Evolutionary conservation across 1,140 invertebrate species (phyloP), one percentile per base, ranked within the genome.

Genomic region (Liolophura sinensis): DNA sequence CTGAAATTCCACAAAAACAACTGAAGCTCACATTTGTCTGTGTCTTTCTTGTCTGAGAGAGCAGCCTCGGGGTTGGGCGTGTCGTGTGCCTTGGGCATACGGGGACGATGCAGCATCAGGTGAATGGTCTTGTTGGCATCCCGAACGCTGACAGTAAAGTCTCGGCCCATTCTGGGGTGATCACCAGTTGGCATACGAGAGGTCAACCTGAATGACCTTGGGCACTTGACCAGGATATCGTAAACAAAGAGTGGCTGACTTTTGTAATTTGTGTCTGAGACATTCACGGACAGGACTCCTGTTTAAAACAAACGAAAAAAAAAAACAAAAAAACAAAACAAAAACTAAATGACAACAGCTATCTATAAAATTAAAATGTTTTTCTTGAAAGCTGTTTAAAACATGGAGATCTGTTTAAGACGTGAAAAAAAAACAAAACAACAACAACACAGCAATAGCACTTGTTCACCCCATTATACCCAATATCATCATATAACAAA

Each of bases 161-260:
- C 73, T 54, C 73, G 72, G 50, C 72, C 65, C 50, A 71, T 55
- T 25, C 65, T 60, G 22, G 55, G 48, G n/a, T 67, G 56, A 54
- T 79, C 77, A 5, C 70, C 66, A 31, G 65, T 73, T 9, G 75
- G 77, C 25, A 76, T 25, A 60, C 61, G 55, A 65, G 77, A 79
- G 20, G 60, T 60, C 22, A 79, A 31, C 58, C 68, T 55, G 60
- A 79, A 79, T 25, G 18, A 61, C 51, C 40, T 60, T 14, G 77
- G 77, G 64, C 77, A 79, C 52, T 67, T 68, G 57, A 79, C 65
- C n/a, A 67, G 64, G 25, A 72, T 48, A n/a, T 74, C 71, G 58
- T 67, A 72, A 48, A 73, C 65, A 56, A 70, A 77, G 40, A 77
- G 47, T 14, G 73, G 69, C 46, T 68, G 63, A 40, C 31, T 55